Base-by-base conservation (phyloP, 2,113 vertebrate genomes). In the Acinonyx jubatus region DNA sequence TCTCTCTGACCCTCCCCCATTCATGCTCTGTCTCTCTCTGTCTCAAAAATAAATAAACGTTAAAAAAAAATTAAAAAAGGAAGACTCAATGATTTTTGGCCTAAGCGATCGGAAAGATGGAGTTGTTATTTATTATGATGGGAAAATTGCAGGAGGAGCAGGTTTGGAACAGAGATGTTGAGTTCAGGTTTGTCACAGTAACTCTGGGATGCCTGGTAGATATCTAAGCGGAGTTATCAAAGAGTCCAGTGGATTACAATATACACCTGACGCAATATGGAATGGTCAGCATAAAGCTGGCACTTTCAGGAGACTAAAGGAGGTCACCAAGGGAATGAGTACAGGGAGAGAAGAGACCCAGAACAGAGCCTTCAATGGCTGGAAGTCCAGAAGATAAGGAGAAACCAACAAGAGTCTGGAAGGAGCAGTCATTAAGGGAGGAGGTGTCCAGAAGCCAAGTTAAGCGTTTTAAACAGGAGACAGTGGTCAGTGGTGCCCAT, bases 401-500 rank as follows among this genome's bases (percentile, higher is more conserved):
- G 15, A 19, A 80, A 25, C 52, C 52, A 38, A 63, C 0, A 55
- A 66, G 33, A 52, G 55, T 68, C 45, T 68, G 81, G 23, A 73
- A 83, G 74, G 33, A 78, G 33, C 29, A 27, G 14, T 71, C 80
- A 61, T 25, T 0, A 23, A 63, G 9, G 7, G 7, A 21, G 13
- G 52, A 23, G 50, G 18, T 2, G 12, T 48, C 19, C 31, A 5
- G 33, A 38, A 41, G 65, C 45, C 55, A 33, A 38, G 11, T 19
- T 2, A 21, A 71, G 29, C 14, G 33, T n/a, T 65, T 38, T 19
- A 8, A 36, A 19, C 25, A 81, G 45, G 48, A n/a, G 18, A 11
- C n/a, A 4, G 12, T 1, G 4, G 63, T 14, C 78, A 36, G 36
- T 2, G 0, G 2, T 4, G 7, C 65, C 36, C 27, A 38, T 5